Conservation (phyloP, 2,113 vertebrate species). For the Gasterosteus aculeatus region DNA sequence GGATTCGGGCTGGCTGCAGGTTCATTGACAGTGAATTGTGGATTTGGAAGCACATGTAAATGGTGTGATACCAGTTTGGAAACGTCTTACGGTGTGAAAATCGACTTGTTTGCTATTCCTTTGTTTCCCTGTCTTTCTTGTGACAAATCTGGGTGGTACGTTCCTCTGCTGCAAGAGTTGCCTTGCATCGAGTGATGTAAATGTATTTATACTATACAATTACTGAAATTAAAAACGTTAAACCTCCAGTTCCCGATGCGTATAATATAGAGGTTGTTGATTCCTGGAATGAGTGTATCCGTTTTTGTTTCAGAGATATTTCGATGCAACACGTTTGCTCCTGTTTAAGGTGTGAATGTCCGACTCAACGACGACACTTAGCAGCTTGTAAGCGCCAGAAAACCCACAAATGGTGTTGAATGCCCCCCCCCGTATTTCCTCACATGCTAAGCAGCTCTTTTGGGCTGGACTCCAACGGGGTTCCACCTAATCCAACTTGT, state of each 20-base stretch:
- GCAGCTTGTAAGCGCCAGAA: constrained; percentile 63
- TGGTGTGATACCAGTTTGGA: not conserved
- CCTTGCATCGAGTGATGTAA: not conserved
- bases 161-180: not conserved
- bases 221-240: not conserved
- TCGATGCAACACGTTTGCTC: constrained; percentile 33
- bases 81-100: not conserved
- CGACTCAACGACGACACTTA: constrained; percentile 53
- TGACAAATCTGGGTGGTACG: constrained; percentile 3
- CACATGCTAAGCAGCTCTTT: constrained; percentile 68
- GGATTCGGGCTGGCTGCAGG: not conserved
- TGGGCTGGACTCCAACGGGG: constrained; percentile 59
- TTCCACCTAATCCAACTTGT: constrained; percentile 81
- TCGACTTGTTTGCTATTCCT: not conserved
- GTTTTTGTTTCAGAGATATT: constrained; percentile 19
- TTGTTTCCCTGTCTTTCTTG: not conserved
- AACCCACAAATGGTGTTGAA: constrained; percentile 62
- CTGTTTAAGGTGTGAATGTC: constrained; percentile 67
- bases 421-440: constrained; percentile 52
- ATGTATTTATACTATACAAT: not conserved
- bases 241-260: not conserved
- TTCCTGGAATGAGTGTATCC: constrained; percentile 8
- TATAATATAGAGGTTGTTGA: constrained; percentile 12
- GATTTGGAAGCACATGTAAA: not conserved
- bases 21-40: not conserved